These are phyloP conservation scores for Sebastes taczanowskii DNA, from an alignment of 2,797 vertebrate genomes.

Conservation along the genomic window DNA sequence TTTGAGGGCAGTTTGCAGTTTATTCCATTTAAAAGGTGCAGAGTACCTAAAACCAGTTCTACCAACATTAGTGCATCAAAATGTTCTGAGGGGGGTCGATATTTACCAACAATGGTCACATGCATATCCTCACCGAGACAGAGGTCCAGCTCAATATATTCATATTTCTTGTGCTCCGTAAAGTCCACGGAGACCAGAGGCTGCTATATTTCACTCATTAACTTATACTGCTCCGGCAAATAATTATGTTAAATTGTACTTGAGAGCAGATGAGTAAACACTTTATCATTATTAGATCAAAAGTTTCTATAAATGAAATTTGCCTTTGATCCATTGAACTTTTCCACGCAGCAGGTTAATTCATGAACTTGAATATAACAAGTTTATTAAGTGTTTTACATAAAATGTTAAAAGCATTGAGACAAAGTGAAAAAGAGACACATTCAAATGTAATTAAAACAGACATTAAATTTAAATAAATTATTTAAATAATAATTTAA, in stretches of 20 bases:
- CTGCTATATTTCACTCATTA: not conserved
- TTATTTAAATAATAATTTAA: not conserved
- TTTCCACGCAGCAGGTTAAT: not conserved
- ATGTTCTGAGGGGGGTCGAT: too few species aligned
- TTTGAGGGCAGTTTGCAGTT: too few species aligned
- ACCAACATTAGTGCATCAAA: too few species aligned
- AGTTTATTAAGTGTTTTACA: not conserved
- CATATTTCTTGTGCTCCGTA: too few species aligned
- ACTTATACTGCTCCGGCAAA: not conserved
- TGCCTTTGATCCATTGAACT: not conserved
- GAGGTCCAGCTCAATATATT: too few species aligned
- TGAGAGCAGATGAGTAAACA: not conserved
- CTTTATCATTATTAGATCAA: not conserved
- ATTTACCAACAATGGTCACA: too few species aligned
- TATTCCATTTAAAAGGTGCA: too few species aligned
- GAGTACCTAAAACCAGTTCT: too few species aligned
- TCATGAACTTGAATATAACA: not conserved
- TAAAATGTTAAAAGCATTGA: not conserved
- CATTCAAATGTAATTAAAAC: not conserved
- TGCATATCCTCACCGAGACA: too few species aligned
- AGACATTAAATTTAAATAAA: not conserved
- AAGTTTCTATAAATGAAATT: not conserved
- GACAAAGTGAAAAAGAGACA: not conserved
- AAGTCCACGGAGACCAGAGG: too few species aligned
- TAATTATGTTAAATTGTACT: not conserved